Percentiles rank a stretch among this genome's conserved stretches.
Conservation (phyloP, 2,113 vertebrate species). For the Thunnus thynnus region DNA sequence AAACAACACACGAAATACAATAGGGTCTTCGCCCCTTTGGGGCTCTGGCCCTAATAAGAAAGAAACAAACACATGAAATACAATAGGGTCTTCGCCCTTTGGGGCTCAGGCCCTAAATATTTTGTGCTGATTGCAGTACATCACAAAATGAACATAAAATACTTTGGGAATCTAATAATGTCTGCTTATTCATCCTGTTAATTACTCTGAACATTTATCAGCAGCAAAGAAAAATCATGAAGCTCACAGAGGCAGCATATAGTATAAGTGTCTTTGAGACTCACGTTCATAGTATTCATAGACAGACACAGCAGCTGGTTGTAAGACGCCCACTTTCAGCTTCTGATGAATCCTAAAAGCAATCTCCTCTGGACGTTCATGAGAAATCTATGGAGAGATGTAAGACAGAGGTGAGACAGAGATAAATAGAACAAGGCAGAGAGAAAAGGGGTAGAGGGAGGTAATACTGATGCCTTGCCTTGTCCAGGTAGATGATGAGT, state of each 20-base stretch:
- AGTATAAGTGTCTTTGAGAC: slow-evolving; percentile 8
- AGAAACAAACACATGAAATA: no score
- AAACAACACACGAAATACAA: no score
- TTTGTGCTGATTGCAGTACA: background rate
- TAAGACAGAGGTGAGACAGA: background rate
- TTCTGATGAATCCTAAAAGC: slow-evolving; percentile 83
- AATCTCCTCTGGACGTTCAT: slow-evolving; percentile 68
- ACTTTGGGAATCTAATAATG: background rate
- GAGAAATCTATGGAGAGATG: slow-evolving; percentile 72
- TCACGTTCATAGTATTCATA: slow-evolving; percentile 88
- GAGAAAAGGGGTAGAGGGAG: background rate
- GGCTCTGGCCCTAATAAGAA: no score
- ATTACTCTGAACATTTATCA: background rate
- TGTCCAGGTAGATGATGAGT: slow-evolving; percentile 90
- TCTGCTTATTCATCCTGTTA: background rate
- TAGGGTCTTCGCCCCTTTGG: no score
- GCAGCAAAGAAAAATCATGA: background rate
- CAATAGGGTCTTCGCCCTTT: no score
- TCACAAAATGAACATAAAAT: background rate
- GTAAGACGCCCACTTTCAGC: slow-evolving; percentile 83
- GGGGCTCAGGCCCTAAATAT: background rate
- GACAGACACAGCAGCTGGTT: slow-evolving; percentile 86
- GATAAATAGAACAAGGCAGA: background rate
- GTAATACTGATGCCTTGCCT: slow-evolving; percentile 73
- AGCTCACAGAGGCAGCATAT: background rate